phyloP scores from a whole-genome alignment of 2,888 invertebrate genomes.

The Petrophora chlorosata region DNA sequence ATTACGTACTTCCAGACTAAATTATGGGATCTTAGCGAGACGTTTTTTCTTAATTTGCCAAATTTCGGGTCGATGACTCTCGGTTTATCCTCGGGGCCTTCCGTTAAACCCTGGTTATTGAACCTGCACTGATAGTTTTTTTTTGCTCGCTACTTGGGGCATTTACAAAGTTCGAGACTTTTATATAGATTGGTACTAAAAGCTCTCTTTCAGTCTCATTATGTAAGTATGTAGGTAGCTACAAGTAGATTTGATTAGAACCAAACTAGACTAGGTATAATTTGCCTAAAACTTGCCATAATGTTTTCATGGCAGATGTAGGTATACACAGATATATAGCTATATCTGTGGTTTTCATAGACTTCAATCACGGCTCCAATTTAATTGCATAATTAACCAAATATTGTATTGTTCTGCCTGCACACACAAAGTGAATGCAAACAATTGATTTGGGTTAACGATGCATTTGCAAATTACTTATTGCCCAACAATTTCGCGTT shows the following conservation, averaged over 20 bases:
- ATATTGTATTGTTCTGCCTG: conserved; percentile 26
- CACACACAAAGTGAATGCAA: conserved; percentile 29
- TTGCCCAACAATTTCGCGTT: conserved; percentile 39
- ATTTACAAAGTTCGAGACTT: too few species aligned
- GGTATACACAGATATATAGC: too few species aligned
- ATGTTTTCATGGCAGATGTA: too few species aligned
- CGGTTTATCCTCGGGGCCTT: conserved; percentile 11
- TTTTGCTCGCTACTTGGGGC: too few species aligned
- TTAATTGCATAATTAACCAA: conserved; percentile 16
- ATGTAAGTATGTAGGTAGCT: too few species aligned
- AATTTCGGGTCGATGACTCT: conserved; percentile 24
- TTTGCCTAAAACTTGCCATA: too few species aligned
- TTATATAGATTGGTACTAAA: too few species aligned
- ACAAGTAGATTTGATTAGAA: too few species aligned
- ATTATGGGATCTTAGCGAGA: background rate
- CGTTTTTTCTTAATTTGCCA: conserved; percentile 1
- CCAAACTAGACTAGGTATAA: too few species aligned
- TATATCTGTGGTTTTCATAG: too few species aligned
- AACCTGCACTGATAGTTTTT: too few species aligned
- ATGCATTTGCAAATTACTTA: conserved; percentile 43
- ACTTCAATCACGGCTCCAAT: conserved; percentile 8
- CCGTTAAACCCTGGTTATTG: conserved; percentile 9
- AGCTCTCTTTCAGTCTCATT: too few species aligned
- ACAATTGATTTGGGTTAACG: conserved; percentile 54
- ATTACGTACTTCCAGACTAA: background rate